These are phyloP conservation scores for Drosophila antonietae DNA, from an alignment of 2,888 invertebrate genomes.

Conservation along the genomic window DNA sequence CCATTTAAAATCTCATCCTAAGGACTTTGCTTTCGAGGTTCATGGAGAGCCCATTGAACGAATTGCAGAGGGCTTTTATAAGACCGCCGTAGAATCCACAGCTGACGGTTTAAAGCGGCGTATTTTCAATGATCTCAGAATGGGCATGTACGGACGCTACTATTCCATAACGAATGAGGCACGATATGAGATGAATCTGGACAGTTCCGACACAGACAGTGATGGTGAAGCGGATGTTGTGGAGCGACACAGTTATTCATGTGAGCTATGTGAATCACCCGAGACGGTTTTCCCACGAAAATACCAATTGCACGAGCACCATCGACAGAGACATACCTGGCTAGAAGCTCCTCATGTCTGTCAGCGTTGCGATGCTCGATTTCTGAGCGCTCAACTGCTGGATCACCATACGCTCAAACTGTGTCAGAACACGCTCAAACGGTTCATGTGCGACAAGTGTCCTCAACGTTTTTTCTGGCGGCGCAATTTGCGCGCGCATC, in stretches of 20 bases:
- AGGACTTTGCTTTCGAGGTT: conserved; percentile 64
- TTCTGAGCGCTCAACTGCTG: conserved; percentile 85
- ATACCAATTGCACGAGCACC: conserved; percentile 81
- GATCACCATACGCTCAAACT: conserved; percentile 85
- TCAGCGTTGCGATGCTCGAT: conserved; percentile 86
- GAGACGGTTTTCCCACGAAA: conserved; percentile 75
- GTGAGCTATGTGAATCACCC: conserved; percentile 73
- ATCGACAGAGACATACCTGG: conserved; percentile 80
- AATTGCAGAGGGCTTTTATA: conserved; percentile 77
- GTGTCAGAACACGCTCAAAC: conserved; percentile 81
- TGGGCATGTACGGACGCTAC: conserved; percentile 72
- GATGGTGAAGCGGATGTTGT: conserved; percentile 67
- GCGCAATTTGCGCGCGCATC: conserved; percentile 80
- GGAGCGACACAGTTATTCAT: conserved; percentile 67
- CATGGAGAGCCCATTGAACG: conserved; percentile 67
- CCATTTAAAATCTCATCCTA: conserved; percentile 74
- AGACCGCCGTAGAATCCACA: conserved; percentile 68
- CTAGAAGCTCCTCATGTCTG: conserved; percentile 86
- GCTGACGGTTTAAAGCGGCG: conserved; percentile 59
- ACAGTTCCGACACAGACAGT: conserved; percentile 75
- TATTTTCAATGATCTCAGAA: conserved; percentile 69
- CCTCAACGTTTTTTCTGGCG: conserved; percentile 83
- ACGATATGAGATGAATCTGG: conserved; percentile 82
- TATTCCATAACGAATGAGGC: conserved; percentile 83
- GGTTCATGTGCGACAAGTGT: conserved; percentile 81